Conservation (phyloP, 2,113 vertebrate genomes). For the Diadophis punctatus region DNA sequence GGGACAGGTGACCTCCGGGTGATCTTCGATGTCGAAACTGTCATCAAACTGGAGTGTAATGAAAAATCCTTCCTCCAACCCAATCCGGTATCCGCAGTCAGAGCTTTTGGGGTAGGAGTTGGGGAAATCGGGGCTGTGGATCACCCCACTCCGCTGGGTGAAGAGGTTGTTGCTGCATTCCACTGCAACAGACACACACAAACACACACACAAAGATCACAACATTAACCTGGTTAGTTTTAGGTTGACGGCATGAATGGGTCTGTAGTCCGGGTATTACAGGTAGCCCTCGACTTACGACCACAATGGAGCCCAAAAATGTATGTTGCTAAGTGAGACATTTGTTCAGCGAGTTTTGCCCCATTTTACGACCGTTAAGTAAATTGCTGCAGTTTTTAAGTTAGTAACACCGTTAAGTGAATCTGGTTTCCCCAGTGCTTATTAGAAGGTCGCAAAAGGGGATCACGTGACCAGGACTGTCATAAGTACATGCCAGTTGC, state of each 20-base stretch:
- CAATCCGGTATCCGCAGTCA: conserved; percentile 81
- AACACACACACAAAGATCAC: not conserved
- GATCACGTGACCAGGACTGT: fast-evolving
- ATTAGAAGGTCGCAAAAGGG: not conserved
- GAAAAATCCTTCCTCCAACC: conserved; percentile 84
- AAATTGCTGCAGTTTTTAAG: no score
- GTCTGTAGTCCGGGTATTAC: not conserved
- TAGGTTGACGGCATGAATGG: not conserved
- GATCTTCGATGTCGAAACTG: conserved; percentile 89
- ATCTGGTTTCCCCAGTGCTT: no score
- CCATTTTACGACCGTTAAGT: not conserved
- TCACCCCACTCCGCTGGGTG: conserved; percentile 77
- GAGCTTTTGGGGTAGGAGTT: conserved; percentile 91
- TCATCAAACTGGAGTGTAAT: conserved; percentile 84
- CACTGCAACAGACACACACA: conserved; percentile 71
- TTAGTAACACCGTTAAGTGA: no score
- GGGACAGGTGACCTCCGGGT: conserved; percentile 87
- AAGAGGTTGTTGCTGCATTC: conserved; percentile 88
- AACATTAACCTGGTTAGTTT: not conserved
- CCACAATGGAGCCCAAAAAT: not conserved
- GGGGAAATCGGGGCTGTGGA: conserved; percentile 85
- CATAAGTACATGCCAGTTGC: no score
- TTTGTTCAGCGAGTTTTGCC: not conserved
- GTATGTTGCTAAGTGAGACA: not conserved
- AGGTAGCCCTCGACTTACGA: not conserved